A percentile compares a stretch with the other conserved stretches of the same genome.
Conservation (phyloP, 2,113 vertebrate species). For the Microcebus murinus region DNA sequence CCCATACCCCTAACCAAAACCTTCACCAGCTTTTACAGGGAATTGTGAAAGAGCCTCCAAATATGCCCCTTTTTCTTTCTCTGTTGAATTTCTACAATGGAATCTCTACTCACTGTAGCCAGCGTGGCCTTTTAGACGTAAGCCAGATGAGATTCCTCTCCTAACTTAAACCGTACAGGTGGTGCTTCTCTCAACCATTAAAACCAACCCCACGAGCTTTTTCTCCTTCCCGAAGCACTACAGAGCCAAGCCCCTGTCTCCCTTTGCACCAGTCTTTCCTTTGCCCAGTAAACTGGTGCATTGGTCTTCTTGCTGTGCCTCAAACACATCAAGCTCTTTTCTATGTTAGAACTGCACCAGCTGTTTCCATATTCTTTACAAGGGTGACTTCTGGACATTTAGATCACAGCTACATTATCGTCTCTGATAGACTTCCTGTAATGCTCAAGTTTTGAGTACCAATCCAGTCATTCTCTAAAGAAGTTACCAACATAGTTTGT, state of each 20-base stretch:
- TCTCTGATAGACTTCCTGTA: neutral
- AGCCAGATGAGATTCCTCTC: neutral
- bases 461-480: neutral
- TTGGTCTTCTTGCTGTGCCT: neutral
- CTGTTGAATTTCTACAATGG: neutral
- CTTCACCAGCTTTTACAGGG: neutral
- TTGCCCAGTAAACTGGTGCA: fast-evolving
- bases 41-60: neutral
- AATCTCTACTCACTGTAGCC: neutral
- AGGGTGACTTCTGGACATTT: neutral
- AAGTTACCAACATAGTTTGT: too few relatives aligned
- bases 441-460: neutral
- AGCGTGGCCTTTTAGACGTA: neutral
- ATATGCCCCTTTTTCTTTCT: neutral
- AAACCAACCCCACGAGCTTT: neutral
- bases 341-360: neutral
- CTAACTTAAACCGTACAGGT: neutral
- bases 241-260: fast-evolving
- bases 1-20: neutral
- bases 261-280: neutral
- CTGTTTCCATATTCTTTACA: neutral
- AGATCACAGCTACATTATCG: neutral
- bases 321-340: neutral
- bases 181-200: neutral
- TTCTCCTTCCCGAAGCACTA: neutral